Evolutionary conservation across 2,888 invertebrate genomes (phyloP).

Genomic region (Cataglyphis livida): DNA sequence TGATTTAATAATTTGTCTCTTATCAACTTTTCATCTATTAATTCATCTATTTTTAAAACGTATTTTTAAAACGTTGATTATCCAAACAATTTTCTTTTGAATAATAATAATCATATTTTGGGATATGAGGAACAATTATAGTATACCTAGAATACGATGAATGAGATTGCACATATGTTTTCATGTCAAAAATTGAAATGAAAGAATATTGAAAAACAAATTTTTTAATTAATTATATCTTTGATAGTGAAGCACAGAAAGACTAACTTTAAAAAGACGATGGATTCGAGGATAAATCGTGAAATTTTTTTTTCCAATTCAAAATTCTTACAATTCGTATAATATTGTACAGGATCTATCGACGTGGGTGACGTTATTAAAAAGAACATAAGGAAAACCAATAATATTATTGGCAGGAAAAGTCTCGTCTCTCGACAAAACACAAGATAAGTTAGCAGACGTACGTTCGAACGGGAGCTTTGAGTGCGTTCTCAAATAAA

Average conservation of each 20-base stretch:
- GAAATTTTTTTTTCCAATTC: too few species aligned
- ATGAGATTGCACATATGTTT: neutral
- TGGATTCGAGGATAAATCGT: neutral
- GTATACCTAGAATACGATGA: neutral
- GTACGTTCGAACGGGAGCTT: neutral
- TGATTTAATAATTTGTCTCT: neutral
- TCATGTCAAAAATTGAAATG: neutral
- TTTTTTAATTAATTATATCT: constrained; percentile 18
- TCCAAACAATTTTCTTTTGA: neutral
- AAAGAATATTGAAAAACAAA: neutral
- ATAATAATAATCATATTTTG: neutral
- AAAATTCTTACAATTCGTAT: neutral
- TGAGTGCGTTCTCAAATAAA: neutral
- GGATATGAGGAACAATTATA: neutral
- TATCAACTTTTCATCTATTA: neutral
- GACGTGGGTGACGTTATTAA: neutral
- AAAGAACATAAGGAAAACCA: neutral
- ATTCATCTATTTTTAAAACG: neutral
- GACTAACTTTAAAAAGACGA: neutral
- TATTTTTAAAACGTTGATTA: neutral
- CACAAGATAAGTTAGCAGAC: neutral
- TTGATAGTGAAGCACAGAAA: neutral
- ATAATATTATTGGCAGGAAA: neutral
- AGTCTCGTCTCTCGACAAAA: neutral
- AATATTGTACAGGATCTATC: neutral